Evolutionary conservation across 2,888 invertebrate genomes (phyloP), one percentile per base, ranked within the genome.

Genomic region (Mimachlamys varia): DNA sequence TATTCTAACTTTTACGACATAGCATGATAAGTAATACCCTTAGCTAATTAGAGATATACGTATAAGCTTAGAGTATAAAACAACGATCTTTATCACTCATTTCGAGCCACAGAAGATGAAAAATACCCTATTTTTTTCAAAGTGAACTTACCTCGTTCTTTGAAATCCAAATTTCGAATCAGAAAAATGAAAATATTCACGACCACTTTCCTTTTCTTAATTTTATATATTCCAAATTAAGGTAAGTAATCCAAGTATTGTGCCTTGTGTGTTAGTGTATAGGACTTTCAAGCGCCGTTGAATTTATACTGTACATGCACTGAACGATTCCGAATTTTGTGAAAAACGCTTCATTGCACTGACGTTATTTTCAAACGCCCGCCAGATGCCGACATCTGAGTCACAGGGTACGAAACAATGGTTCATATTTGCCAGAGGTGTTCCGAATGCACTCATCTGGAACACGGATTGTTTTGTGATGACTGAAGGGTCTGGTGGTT

Each of bases 331-430:
- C 33, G 33, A 3, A 76, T 33, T n/a, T n/a, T 22, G 76, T 76
- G 33, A 7, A 76, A 76, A 76, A 76, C 76, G 76, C 76, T 76
- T 76, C 76, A 76, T 76, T 76, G 76, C 19, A 76, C 76, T 76
- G 76, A 76, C 76, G 76, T 76, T 76, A 76, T 76, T 76, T 76
- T 27, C 76, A 27, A 76, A 76, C 27, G 76, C 76, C 76, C 76
- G 76, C 76, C 13, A 33, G 76, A 76, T 76, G 33, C 76, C 33
- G 12, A 76, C 27, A 76, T 76, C 76, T 76, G 76, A 76, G 76
- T 76, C 76, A 76, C 76, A 22, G 13, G 76, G 76, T 76, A 33
- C 76, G 15, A 33, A 33, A 76, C 76, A 76, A 76, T 76, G 76
- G 76, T 12, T 76, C 0, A 76, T 76, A 76, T 76, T 33, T 10